A percentile compares a stretch with the other conserved stretches of the same genome.
These are phyloP conservation scores for Corella eumyota DNA, from an alignment of 23 tunicate genomes.

Conservation along the genomic window DNA sequence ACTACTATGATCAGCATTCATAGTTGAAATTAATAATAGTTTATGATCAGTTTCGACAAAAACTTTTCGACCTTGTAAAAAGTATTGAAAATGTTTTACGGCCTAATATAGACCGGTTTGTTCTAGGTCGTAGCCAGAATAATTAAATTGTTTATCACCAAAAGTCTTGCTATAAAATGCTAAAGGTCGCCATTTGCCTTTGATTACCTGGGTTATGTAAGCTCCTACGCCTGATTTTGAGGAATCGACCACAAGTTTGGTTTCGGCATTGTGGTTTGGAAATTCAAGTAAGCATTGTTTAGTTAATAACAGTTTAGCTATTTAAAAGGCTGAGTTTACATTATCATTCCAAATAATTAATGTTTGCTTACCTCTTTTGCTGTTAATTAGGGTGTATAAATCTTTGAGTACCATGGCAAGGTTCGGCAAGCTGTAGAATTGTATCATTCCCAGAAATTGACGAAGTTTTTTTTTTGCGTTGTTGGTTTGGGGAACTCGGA, in stretches of 20 bases:
- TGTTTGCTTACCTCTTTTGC: neutral
- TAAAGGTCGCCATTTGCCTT: neutral
- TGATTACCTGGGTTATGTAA: neutral
- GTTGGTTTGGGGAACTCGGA: neutral
- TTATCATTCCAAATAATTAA: neutral
- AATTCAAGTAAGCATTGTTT: neutral
- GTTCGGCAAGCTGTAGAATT: neutral
- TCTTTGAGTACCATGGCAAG: neutral
- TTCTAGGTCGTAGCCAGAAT: constrained; percentile 4
- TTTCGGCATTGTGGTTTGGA: constrained; percentile 1
- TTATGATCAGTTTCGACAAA: constrained; percentile 2
- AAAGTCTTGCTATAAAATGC: neutral
- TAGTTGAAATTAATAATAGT: neutral
- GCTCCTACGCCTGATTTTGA: neutral
- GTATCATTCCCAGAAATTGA: neutral
- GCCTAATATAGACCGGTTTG: neutral
- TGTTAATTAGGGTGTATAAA: neutral
- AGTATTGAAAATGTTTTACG: neutral
- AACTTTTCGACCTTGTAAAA: neutral
- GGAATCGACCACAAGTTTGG: neutral
- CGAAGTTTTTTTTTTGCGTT: neutral
- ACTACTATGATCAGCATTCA: neutral
- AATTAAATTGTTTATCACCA: neutral
- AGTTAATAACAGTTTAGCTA: too few species aligned
- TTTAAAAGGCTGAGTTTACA: neutral